Evolutionary conservation across 2,113 vertebrate genomes (phyloP).

Genomic region (Callaeas wilsoni): DNA sequence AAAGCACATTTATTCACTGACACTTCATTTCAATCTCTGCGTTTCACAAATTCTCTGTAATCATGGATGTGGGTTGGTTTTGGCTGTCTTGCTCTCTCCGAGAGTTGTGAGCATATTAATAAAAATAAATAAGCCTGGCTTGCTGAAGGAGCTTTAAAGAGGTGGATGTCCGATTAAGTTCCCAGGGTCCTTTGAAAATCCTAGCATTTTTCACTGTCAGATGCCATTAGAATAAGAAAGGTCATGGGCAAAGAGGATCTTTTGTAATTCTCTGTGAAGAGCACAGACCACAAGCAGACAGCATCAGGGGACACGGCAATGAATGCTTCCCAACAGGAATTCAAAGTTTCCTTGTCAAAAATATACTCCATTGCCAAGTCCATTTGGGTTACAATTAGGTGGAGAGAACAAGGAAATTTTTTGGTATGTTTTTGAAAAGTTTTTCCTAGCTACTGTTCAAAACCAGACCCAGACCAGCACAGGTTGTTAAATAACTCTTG

Average conservation of each 20-base stretch:
- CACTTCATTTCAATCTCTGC: not conserved
- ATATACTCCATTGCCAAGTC: too few relatives aligned
- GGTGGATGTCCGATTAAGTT: constrained; percentile 38
- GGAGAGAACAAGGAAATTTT: not conserved
- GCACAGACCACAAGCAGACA: not conserved
- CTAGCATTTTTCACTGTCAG: constrained; percentile 45
- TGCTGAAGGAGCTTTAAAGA: constrained; percentile 20
- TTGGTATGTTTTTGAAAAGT: fast-evolving
- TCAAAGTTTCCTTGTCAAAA: not conserved
- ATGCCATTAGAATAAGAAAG: constrained; percentile 48
- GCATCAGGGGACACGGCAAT: fast-evolving
- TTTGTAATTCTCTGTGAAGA: not conserved
- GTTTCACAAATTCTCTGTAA: not conserved
- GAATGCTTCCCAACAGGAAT: not conserved
- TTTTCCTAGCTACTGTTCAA: not conserved
- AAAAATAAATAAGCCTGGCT: constrained; percentile 32
- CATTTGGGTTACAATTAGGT: not conserved
- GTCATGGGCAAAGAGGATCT: constrained; percentile 2
- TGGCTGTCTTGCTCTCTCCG: not conserved
- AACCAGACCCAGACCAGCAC: not conserved
- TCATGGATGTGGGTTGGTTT: fast-evolving
- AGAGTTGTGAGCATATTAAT: not conserved
- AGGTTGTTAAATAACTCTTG: not conserved
- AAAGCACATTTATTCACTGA: not conserved
- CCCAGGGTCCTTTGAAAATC: constrained; percentile 15